phyloP scores from a whole-genome alignment of 2,113 vertebrate genomes.

The Petaurus breviceps region DNA sequence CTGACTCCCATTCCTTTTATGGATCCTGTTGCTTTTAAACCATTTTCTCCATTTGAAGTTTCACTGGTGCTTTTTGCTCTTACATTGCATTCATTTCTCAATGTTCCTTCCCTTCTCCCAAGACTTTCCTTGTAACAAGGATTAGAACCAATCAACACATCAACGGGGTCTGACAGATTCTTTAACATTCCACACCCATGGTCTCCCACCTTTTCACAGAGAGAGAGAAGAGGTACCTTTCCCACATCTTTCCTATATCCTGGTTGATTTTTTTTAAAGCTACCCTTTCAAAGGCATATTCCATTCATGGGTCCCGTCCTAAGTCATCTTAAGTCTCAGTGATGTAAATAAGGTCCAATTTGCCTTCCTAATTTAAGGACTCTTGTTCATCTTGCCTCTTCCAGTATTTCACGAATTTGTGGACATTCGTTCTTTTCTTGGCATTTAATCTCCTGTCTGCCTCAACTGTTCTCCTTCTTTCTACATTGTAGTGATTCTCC shows the following conservation, averaged over 20 bases:
- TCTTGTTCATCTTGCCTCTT: not conserved
- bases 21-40: not conserved
- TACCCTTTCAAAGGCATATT: not conserved
- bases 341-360: not conserved
- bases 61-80: not conserved
- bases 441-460: not conserved
- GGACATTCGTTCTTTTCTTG: not conserved
- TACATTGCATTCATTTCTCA: not conserved
- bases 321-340: not conserved
- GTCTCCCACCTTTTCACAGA: not conserved
- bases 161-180: not conserved
- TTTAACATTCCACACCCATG: not conserved
- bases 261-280: not conserved
- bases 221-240: not conserved
- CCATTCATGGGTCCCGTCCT: not conserved
- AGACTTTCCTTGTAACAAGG: not conserved
- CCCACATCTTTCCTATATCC: not conserved
- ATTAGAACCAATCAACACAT: not conserved
- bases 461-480: not conserved
- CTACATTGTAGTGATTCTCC: not conserved
- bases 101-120: not conserved
- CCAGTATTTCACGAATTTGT: not conserved
- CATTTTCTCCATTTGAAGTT: not conserved
- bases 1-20: not conserved
- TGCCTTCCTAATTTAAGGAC: not conserved